A percentile compares a stretch with the other conserved stretches of the same genome.
phyloP scores from a whole-genome alignment of 2,797 vertebrate species.

The Sebastes matsubarae region DNA sequence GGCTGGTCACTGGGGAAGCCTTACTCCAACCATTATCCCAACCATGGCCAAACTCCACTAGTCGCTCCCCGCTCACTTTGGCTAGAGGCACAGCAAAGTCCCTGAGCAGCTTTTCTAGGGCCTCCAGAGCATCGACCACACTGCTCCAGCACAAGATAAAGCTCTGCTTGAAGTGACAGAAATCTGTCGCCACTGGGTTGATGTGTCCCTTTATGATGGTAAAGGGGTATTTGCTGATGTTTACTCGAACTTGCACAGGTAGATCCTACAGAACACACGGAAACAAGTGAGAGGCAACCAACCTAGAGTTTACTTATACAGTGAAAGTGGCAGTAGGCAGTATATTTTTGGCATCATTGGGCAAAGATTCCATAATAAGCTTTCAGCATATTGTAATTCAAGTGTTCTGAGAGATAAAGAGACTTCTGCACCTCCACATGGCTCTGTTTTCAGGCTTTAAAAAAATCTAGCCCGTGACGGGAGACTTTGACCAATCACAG shows the following conservation, averaged over 20 bases:
- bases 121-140: slow-evolving; percentile 71
- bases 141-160: slow-evolving; percentile 79
- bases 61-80: slow-evolving; percentile 71
- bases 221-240: slow-evolving; percentile 61
- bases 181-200: slow-evolving; percentile 76
- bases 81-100: slow-evolving; percentile 83
- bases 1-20: slow-evolving; percentile 47
- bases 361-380: too few relatives aligned
- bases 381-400: too few relatives aligned
- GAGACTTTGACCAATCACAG: too few relatives aligned
- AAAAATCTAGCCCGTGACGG: too few relatives aligned
- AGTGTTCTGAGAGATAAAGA: too few relatives aligned
- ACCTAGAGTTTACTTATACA: not conserved
- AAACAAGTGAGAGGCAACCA: slow-evolving; percentile 23
- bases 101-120: slow-evolving; percentile 78
- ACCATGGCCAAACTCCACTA: slow-evolving; percentile 66
- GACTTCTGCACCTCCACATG: too few relatives aligned
- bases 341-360: too few relatives aligned
- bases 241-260: slow-evolving; percentile 8
- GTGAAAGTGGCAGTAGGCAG: too few relatives aligned
- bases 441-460: too few relatives aligned
- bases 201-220: slow-evolving; percentile 75
- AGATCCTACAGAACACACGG: slow-evolving; percentile 61
- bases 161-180: slow-evolving; percentile 81
- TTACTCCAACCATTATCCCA: slow-evolving; percentile 61